Percentiles rank a stretch among this genome's conserved stretches.
Conservation (phyloP, 2,888 invertebrate genomes). For the Tortrix viridana region DNA sequence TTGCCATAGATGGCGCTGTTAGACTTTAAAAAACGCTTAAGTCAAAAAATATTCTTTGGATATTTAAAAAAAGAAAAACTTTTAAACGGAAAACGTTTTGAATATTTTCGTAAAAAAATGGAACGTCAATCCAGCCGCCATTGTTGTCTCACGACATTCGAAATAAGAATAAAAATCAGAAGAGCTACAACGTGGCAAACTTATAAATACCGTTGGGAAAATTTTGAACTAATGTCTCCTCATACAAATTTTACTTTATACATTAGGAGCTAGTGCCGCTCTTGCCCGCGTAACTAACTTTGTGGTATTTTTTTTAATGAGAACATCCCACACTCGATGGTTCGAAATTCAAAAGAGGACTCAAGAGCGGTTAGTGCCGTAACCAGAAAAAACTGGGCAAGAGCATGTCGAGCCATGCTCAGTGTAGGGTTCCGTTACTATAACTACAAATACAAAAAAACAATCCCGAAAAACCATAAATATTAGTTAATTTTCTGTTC, state of each 20-base stretch:
- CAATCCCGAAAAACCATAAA: no score
- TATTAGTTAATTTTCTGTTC: no score
- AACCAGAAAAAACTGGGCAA: constrained; percentile 7
- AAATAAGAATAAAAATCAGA: constrained; percentile 49
- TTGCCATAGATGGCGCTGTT: not conserved
- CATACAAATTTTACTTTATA: not conserved
- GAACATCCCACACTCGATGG: constrained; percentile 64
- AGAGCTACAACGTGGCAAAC: constrained; percentile 26
- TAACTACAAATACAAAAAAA: no score
- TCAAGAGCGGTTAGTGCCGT: constrained; percentile 38
- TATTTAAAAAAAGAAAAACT: constrained; percentile 15
- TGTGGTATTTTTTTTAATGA: constrained; percentile 55
- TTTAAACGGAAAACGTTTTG: constrained; percentile 29
- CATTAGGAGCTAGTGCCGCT: constrained; percentile 15
- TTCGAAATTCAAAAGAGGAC: constrained; percentile 51
- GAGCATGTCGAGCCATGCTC: no score
- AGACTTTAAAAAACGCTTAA: no score
- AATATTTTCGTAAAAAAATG: constrained; percentile 30
- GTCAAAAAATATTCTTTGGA: no score
- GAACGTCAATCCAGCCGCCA: constrained; percentile 38
- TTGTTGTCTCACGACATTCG: constrained; percentile 45
- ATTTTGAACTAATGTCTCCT: not conserved
- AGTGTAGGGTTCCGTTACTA: no score
- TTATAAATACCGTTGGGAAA: not conserved
- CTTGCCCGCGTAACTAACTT: constrained; percentile 13